phyloP scores from a whole-genome alignment of 2,888 invertebrate species.

The Tupiocoris notatus region DNA sequence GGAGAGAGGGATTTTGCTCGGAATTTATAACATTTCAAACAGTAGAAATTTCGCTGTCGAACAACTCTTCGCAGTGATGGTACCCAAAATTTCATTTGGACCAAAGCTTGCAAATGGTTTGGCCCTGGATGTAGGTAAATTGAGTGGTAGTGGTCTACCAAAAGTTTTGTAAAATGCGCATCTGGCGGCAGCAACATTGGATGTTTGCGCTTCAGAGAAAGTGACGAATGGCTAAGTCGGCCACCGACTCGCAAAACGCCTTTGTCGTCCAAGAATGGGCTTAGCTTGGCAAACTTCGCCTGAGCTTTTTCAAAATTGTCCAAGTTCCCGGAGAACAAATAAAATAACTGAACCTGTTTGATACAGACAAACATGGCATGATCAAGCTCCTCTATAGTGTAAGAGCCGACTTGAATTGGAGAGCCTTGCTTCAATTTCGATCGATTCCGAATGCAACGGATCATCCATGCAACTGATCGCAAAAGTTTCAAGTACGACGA shows the following conservation, averaged over 20 bases:
- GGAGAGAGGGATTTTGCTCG: background rate
- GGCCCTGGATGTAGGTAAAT: slow-evolving; percentile 31
- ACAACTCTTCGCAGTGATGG: slow-evolving; percentile 15
- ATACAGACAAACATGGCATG: background rate
- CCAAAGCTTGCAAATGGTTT: background rate
- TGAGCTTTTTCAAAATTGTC: background rate
- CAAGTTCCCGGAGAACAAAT: background rate
- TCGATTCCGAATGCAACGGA: slow-evolving; percentile 5
- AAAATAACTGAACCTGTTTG: slow-evolving; percentile 4
- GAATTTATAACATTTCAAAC: slow-evolving; percentile 7
- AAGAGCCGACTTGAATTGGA: background rate
- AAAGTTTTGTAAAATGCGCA: slow-evolving; percentile 23
- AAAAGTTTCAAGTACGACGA: background rate
- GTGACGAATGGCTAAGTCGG: background rate
- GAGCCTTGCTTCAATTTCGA: background rate
- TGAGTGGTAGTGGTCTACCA: slow-evolving; percentile 40
- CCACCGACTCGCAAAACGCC: slow-evolving; percentile 14
- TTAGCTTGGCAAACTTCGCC: background rate
- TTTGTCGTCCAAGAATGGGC: background rate
- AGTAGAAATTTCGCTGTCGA: slow-evolving; percentile 19
- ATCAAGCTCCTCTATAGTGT: background rate
- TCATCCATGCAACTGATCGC: slow-evolving; percentile 10
- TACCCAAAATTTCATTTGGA: slow-evolving; percentile 42
- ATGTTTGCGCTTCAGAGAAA: background rate
- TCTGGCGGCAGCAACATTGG: slow-evolving; percentile 26